Percentiles rank a stretch among this genome's conserved stretches.
These are phyloP conservation scores for Malurus melanocephalus DNA, from an alignment of 2,113 vertebrate species.

Conservation along the genomic window DNA sequence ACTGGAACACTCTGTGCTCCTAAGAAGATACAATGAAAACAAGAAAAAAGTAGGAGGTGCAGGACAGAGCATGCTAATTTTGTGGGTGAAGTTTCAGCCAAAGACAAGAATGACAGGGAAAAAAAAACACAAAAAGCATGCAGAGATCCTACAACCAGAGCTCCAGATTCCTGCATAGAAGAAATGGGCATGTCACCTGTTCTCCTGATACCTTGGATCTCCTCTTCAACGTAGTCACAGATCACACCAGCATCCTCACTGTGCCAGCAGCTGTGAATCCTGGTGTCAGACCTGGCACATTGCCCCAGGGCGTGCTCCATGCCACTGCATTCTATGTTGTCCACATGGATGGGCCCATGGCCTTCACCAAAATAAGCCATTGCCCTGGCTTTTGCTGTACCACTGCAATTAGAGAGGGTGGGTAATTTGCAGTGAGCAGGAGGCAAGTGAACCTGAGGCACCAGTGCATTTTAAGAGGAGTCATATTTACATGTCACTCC, in stretches of 20 bases:
- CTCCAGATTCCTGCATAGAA: not conserved
- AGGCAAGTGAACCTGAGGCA: not conserved
- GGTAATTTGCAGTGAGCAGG: not conserved
- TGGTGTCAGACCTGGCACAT: constrained; percentile 74
- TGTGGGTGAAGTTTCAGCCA: not conserved
- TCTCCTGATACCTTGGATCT: constrained; percentile 62
- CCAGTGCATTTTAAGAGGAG: not conserved
- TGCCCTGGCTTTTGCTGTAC: constrained; percentile 76
- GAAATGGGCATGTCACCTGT: constrained; percentile 10
- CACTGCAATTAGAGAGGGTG: constrained; percentile 68
- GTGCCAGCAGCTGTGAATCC: constrained; percentile 77
- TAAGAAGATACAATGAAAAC: not conserved
- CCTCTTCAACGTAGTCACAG: constrained; percentile 75
- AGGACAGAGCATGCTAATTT: not conserved
- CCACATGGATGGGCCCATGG: constrained; percentile 81
- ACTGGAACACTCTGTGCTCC: not conserved
- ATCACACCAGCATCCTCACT: constrained; percentile 80
- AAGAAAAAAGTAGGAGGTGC: not conserved
- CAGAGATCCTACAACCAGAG: not conserved
- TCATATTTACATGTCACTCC: not conserved
- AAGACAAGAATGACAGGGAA: not conserved
- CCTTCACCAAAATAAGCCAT: constrained; percentile 81
- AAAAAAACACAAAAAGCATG: constrained; percentile 12
- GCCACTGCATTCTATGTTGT: constrained; percentile 84
- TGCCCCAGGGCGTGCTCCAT: constrained; percentile 75